These are phyloP conservation scores for Trachythela sp. DNA, from an alignment of 64 coral and sea anemone species.

Conservation along the genomic window DNA sequence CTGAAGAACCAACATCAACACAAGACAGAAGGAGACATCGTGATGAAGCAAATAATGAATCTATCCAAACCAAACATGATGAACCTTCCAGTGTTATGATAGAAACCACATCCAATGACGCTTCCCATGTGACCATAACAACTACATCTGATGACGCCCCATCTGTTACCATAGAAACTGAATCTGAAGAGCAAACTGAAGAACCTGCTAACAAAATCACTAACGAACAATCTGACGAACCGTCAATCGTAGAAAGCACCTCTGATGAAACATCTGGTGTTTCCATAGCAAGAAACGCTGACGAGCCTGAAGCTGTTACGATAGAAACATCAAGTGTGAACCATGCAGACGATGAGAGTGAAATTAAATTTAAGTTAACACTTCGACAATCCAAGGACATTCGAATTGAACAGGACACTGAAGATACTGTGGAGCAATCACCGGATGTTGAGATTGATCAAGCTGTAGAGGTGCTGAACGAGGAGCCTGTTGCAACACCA, in stretches of 20 bases:
- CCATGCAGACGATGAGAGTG: neutral
- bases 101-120: neutral
- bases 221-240: neutral
- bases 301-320: neutral
- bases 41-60: no score
- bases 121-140: neutral
- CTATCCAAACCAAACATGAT: no score
- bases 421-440: neutral
- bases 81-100: no score
- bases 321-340: neutral
- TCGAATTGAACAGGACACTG: neutral
- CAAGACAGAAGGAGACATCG: no score
- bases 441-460: neutral
- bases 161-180: neutral
- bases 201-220: neutral
- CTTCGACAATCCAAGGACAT: neutral
- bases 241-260: neutral
- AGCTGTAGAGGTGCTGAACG: neutral
- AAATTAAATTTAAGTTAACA: neutral
- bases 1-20: neutral
- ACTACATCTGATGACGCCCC: neutral
- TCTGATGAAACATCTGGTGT: conserved; percentile 16
- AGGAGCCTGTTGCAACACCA: neutral
- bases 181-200: neutral
- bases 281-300: neutral